These are phyloP conservation scores for Discoglossus pictus DNA, from an alignment of 2,797 vertebrate genomes.

Conservation along the genomic window DNA sequence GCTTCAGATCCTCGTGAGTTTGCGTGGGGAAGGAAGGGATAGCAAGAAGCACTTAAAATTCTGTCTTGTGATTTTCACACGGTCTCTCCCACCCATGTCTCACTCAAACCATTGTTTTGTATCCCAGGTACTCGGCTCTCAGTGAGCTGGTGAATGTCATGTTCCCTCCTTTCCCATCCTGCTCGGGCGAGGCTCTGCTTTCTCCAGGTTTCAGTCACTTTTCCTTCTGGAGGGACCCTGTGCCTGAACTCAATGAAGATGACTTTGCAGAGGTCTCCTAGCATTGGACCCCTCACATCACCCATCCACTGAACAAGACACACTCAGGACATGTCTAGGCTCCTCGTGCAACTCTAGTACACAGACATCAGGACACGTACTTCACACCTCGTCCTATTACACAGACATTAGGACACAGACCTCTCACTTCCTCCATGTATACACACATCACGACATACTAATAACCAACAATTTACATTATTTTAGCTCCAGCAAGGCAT, in stretches of 20 bases:
- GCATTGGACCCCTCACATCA: no score
- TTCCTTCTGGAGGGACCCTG: constrained; percentile 77
- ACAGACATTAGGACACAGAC: background rate
- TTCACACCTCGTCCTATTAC: background rate
- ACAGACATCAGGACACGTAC: no score
- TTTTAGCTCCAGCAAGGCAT: constrained; percentile 4
- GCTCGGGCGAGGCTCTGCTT: constrained; percentile 60
- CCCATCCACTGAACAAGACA: no score
- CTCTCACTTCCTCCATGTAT: background rate
- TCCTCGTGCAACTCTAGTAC: background rate
- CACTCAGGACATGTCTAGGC: no score
- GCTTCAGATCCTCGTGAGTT: constrained; percentile 90
- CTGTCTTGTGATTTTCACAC: no score
- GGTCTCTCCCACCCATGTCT: background rate
- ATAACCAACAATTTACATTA: constrained; percentile 1
- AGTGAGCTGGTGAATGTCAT: constrained; percentile 86
- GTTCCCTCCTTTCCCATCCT: constrained; percentile 77
- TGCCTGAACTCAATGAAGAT: constrained; percentile 57
- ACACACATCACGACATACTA: background rate
- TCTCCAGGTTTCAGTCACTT: constrained; percentile 84
- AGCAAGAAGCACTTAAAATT: no score
- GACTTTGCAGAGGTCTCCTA: constrained; percentile 26
- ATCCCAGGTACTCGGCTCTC: constrained; percentile 80
- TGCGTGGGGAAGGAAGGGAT: no score
- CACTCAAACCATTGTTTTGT: constrained; percentile 8